These are phyloP conservation scores for Microplitis deprimator DNA, from an alignment of 2,888 invertebrate genomes.

Conservation along the genomic window DNA sequence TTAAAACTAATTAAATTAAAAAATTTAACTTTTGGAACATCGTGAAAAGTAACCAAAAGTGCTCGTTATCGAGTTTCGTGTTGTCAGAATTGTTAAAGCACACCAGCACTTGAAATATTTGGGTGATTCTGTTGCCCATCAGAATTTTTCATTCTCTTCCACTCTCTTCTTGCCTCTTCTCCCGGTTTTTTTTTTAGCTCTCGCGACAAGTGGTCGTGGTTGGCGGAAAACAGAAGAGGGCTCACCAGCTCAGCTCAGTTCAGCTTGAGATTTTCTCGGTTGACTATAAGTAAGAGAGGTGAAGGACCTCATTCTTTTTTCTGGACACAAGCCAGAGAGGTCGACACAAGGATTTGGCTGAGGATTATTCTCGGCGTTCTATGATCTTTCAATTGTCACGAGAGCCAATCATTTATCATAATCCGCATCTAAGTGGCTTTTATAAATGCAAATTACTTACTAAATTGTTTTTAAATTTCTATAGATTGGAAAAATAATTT, in stretches of 20 bases:
- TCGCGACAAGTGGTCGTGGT: constrained; percentile 49
- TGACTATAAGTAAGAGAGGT: constrained; percentile 23
- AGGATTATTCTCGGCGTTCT: constrained; percentile 11
- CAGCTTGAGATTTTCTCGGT: background rate
- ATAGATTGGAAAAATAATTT: too few species aligned
- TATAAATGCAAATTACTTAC: too few species aligned
- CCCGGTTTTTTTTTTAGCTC: constrained; percentile 12
- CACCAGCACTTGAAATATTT: constrained; percentile 45
- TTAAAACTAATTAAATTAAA: constrained; percentile 4
- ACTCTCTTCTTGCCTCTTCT: background rate
- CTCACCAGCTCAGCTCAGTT: constrained; percentile 34
- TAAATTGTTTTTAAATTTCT: too few species aligned
- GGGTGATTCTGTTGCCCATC: background rate
- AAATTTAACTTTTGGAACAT: background rate
- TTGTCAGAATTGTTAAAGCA: background rate
- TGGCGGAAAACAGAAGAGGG: constrained; percentile 43
- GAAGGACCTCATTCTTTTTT: constrained; percentile 43
- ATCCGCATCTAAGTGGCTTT: background rate
- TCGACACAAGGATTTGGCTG: background rate
- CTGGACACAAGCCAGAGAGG: constrained; percentile 50
- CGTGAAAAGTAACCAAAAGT: background rate
- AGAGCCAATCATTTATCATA: background rate
- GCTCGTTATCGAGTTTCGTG: background rate
- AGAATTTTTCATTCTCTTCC: background rate
- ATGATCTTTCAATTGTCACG: constrained; percentile 3